Conservation (phyloP, 2,888 invertebrate species). For the Dromius quadrimaculatus region DNA sequence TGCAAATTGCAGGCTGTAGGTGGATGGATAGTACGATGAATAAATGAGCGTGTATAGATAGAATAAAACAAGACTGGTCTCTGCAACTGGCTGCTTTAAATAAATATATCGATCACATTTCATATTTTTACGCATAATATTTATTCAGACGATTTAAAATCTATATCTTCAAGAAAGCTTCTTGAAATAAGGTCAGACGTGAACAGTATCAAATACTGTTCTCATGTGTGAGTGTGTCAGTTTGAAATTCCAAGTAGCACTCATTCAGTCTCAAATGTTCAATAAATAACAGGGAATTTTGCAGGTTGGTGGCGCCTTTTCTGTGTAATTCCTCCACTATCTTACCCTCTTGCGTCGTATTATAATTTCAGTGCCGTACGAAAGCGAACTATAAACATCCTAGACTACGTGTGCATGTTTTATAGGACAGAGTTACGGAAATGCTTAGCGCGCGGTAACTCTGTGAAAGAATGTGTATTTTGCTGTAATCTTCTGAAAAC, state of each 20-base stretch:
- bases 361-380: conserved; percentile 37
- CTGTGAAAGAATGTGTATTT: conserved; percentile 25
- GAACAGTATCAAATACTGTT: neutral
- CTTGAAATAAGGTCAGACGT: too few species aligned
- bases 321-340: conserved; percentile 49
- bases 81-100: too few species aligned
- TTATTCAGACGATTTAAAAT: too few species aligned
- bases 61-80: too few species aligned
- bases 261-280: conserved; percentile 52
- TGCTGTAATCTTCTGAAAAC: conserved; percentile 23
- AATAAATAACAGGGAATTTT: conserved; percentile 54
- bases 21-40: too few species aligned
- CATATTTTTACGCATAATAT: too few species aligned
- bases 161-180: too few species aligned
- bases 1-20: too few species aligned
- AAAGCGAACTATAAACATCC: conserved; percentile 44
- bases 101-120: too few species aligned
- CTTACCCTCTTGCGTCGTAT: conserved; percentile 19
- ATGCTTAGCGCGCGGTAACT: conserved; percentile 35
- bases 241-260: conserved; percentile 30
- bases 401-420: conserved; percentile 46
- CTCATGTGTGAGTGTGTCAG: neutral
- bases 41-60: too few species aligned
- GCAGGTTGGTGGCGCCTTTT: conserved; percentile 48
- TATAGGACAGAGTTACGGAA: conserved; percentile 36